Base-by-base conservation (phyloP, 1,140 invertebrate genomes). In the Rhyacophila brunnea region DNA sequence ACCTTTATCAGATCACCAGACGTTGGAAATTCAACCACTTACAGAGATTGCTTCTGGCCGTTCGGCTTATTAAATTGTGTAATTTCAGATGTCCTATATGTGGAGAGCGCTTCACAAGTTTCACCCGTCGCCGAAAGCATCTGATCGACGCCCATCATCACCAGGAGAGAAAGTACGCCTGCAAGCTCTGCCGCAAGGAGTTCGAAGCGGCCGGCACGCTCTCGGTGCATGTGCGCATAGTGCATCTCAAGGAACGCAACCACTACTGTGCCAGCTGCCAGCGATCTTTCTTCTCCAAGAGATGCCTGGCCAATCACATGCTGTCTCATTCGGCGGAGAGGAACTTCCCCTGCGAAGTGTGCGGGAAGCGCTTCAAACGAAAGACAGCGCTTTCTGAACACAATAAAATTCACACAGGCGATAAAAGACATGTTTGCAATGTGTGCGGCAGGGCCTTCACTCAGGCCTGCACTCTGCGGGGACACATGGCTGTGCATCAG, bases 391-490 rank as follows among this genome's bases (percentile, higher is more conserved):
- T 45, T 2, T 5, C 14, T 6, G 14, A 45, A 11, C 58, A 60
- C 23, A 52, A 52, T 48, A 14, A 52, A 13, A 59, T 40, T 9
- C 57, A 59, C 18, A 46, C 57, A 0, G 50, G 50, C 1, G 48
- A 59, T 13, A 52, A 53, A n/a, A 59, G 46, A 17, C 48, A 35
- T n/a, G 19, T 35, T 17, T 59, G 57, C 32, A 35, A 40, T n/a
- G 1, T 18, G 14, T 59, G 57, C 36, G 49, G 45, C 19, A 44
- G 34, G 14, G 36, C 47, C 15, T 59, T 59, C 43, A 74, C 75
- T 62, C 74, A 78, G 62, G 74, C 74, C 48, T 74, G 73, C 46
- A 75, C 74, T 38, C 49, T 78, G 4, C 75, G 74, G 44, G 71
- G 73, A 0, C 75, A 77, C 34, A 68, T 77, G 68, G 4, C 15